These are phyloP conservation scores for Drosophila erecta DNA, from an alignment of 1,140 invertebrate genomes.

Conservation along the genomic window DNA sequence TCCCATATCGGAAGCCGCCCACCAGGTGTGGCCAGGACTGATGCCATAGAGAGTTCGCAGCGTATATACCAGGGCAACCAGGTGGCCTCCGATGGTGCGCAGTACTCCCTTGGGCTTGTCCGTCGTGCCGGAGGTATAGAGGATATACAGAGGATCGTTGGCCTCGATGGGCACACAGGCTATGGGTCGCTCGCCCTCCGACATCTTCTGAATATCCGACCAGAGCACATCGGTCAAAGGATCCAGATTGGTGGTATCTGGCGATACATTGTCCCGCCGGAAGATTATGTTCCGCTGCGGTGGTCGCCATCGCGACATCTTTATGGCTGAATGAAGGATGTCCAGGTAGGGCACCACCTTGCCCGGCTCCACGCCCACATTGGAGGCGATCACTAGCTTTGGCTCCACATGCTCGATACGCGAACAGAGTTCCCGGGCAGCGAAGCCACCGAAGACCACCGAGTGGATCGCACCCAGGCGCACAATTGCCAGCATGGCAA, in stretches of 20 bases:
- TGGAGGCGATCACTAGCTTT: slow-evolving; percentile 94
- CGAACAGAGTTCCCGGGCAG: slow-evolving; percentile 92
- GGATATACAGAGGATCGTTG: slow-evolving; percentile 95
- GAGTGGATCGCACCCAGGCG: slow-evolving; percentile 94
- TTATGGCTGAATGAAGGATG: slow-evolving; percentile 94
- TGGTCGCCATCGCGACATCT: slow-evolving; percentile 89
- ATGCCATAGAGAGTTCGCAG: slow-evolving; percentile 94
- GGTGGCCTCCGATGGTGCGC: slow-evolving; percentile 93
- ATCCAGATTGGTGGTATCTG: slow-evolving; percentile 86
- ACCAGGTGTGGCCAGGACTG: slow-evolving; percentile 93
- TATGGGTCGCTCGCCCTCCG: slow-evolving; percentile 86
- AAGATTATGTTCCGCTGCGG: slow-evolving; percentile 91
- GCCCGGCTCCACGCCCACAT: slow-evolving; percentile 94
- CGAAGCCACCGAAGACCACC: slow-evolving; percentile 96
- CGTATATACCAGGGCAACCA: slow-evolving; percentile 93
- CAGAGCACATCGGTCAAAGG: slow-evolving; percentile 90
- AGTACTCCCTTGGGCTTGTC: slow-evolving; percentile 94
- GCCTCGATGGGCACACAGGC: slow-evolving; percentile 94
- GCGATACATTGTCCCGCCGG: slow-evolving; percentile 89
- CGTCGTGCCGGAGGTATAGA: slow-evolving; percentile 97
- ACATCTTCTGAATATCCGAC: slow-evolving; percentile 88
- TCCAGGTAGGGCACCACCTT: slow-evolving; percentile 94
- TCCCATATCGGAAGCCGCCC: slow-evolving; percentile 94
- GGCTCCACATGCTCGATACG: slow-evolving; percentile 95
- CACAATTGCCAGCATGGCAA: slow-evolving; percentile 93